These are phyloP conservation scores for Bellardia bayeri DNA, from an alignment of 2,888 invertebrate genomes.

Conservation along the genomic window DNA sequence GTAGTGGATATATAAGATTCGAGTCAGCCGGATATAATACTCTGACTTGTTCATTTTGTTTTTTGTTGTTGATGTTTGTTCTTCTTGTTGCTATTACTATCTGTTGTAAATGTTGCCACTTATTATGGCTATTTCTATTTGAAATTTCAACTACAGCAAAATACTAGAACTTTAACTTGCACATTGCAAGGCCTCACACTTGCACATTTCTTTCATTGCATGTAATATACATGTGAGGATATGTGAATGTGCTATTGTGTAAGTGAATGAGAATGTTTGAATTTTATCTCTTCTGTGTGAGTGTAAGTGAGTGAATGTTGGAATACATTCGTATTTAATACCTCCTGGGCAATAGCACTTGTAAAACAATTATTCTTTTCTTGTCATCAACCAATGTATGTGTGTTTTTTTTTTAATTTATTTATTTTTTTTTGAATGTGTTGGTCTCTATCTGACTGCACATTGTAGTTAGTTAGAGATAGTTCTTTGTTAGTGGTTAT, in stretches of 20 bases:
- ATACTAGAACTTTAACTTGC: background rate
- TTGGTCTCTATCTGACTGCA: background rate
- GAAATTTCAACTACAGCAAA: background rate
- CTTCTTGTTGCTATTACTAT: background rate
- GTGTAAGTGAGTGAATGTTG: background rate
- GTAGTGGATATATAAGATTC: too few relatives aligned
- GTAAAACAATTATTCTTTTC: constrained; percentile 67
- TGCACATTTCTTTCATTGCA: background rate
- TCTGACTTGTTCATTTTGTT: background rate
- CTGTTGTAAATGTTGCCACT: constrained; percentile 2
- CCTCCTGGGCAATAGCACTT: constrained; percentile 62
- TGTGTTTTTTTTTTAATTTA: background rate
- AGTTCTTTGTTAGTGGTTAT: background rate
- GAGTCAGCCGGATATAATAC: too few relatives aligned
- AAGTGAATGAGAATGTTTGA: too few relatives aligned
- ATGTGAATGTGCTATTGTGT: background rate
- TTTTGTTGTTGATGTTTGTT: background rate
- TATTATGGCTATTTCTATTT: background rate
- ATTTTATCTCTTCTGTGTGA: background rate
- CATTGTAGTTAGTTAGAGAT: background rate
- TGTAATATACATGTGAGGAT: background rate
- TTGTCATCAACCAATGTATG: constrained; percentile 55
- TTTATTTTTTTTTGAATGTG: background rate
- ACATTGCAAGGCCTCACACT: background rate
- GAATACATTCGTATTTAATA: constrained; percentile 21